A percentile compares a stretch with the other conserved stretches of the same genome.
Conservation (phyloP, 2,797 vertebrate genomes). For the Scolopax rusticola region DNA sequence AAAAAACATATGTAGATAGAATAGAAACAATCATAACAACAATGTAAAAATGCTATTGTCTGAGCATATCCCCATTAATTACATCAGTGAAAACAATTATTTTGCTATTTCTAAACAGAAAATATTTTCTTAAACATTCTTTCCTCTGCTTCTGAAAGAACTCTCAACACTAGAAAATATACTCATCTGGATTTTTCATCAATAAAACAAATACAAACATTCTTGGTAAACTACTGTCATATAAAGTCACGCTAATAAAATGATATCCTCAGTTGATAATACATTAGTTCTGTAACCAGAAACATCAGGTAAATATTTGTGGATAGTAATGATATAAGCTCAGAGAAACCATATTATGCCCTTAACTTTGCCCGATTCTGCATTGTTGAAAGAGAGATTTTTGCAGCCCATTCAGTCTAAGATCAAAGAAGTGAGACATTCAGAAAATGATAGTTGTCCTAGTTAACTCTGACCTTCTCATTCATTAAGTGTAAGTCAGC, state of each 20-base stretch:
- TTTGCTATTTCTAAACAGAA: background rate
- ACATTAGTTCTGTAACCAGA: background rate
- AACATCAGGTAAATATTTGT: background rate
- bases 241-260: background rate
- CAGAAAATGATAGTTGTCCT: background rate
- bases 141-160: background rate
- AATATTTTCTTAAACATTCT: background rate
- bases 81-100: background rate
- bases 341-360: fast-evolving
- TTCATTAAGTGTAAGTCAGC: background rate
- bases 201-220: background rate
- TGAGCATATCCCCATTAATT: background rate
- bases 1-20: background rate
- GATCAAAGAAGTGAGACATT: background rate
- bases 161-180: background rate
- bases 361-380: background rate
- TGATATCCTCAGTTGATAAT: background rate
- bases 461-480: background rate
- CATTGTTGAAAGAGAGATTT: background rate
- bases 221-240: background rate
- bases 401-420: background rate
- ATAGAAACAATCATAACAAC: background rate
- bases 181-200: background rate
- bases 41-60: fast-evolving
- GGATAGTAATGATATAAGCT: background rate